Evolutionary conservation across 2,113 vertebrate species (phyloP).

Genomic region (Acrocephalus kingi): DNA sequence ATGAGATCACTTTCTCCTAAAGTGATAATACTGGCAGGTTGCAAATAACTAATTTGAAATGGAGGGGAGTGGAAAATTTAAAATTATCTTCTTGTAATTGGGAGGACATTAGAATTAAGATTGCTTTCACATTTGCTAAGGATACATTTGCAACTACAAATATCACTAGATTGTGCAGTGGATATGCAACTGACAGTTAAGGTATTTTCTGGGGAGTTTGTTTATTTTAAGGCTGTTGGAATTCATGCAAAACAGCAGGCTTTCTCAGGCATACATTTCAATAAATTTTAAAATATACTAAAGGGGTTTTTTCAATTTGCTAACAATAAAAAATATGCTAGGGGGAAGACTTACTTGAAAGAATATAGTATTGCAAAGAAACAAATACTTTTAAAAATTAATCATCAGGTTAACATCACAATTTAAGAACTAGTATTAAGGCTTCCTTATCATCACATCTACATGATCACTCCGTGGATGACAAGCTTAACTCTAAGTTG

Average conservation of each 20-base stretch:
- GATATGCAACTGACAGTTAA: not conserved
- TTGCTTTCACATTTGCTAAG: not conserved
- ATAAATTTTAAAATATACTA: not conserved
- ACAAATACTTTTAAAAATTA: not conserved
- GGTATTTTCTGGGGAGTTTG: not conserved
- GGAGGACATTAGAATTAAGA: not conserved
- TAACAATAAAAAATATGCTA: not conserved
- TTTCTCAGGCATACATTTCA: not conserved
- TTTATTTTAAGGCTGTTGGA: not conserved
- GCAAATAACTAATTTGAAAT: not conserved
- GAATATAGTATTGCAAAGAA: not conserved
- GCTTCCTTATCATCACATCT: not conserved
- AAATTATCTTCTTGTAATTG: not conserved
- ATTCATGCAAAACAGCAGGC: not conserved
- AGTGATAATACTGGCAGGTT: not conserved
- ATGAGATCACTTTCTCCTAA: not conserved
- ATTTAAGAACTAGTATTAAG: not conserved
- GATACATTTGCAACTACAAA: not conserved
- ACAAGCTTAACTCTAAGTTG: not conserved
- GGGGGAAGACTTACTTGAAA: not conserved
- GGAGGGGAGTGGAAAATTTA: not conserved
- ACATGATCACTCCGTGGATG: not conserved
- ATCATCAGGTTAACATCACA: not conserved
- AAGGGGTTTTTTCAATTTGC: not conserved
- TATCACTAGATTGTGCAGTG: not conserved